phyloP scores from a whole-genome alignment of 2,797 vertebrate genomes.

The Zalophus californianus region DNA sequence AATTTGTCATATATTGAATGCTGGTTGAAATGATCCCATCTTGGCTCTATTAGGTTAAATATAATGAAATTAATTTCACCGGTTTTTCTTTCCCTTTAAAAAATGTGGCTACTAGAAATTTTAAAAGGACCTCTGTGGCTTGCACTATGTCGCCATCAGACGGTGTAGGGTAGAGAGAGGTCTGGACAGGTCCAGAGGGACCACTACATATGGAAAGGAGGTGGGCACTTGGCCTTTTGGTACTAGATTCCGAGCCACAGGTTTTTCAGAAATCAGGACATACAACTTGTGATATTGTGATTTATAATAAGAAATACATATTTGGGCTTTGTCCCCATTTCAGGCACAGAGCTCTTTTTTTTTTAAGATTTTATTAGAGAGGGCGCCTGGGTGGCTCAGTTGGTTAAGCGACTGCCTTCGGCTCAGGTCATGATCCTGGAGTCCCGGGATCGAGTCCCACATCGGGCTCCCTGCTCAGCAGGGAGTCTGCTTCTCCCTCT shows the following conservation, averaged over 20 bases:
- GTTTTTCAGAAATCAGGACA: neutral
- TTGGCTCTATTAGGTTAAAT: neutral
- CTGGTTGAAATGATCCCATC: neutral
- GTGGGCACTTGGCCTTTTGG: neutral
- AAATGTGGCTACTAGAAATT: neutral
- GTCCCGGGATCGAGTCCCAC: too few relatives aligned
- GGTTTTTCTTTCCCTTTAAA: neutral
- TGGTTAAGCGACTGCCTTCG: too few relatives aligned
- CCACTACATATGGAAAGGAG: neutral
- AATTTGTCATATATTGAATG: neutral
- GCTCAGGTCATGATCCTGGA: too few relatives aligned
- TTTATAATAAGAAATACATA: neutral
- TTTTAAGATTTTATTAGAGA: too few relatives aligned
- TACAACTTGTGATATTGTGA: neutral
- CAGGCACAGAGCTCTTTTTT: neutral
- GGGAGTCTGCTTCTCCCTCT: too few relatives aligned
- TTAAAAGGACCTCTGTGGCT: neutral
- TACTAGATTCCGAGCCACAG: too few relatives aligned
- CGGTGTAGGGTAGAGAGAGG: neutral
- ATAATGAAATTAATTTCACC: neutral
- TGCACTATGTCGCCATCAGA: neutral
- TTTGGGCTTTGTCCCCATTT: neutral
- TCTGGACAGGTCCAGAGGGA: neutral
- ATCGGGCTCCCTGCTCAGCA: too few relatives aligned
- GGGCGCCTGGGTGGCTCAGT: too few relatives aligned